Base-by-base conservation (phyloP, 2,888 invertebrate species). In the Athalia rosae region DNA sequence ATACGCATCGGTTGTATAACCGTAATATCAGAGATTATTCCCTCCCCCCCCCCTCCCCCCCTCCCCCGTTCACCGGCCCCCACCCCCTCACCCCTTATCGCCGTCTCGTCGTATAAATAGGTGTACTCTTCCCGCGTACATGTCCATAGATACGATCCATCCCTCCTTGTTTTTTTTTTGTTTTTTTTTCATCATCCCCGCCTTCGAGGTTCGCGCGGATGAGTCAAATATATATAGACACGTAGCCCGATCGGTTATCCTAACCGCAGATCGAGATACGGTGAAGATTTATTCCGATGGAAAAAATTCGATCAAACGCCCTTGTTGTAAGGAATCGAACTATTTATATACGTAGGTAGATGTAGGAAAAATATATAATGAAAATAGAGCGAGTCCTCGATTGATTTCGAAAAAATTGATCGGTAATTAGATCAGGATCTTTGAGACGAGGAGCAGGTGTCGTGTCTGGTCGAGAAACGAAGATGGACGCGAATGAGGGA, bases 1-100 rank as follows among this genome's bases (percentile, higher is more conserved):
- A 71, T 71, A 71, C 71, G 71, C 71, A 71, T 71, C 71, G 71
- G 71, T 71, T 71, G 71, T 71, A 71, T 71, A 71, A 71, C 71
- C 71, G 71, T 71, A 71, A 71, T 71, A 71, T 71, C 71, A 71
- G 71, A 71, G 71, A 71, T 71, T 71, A 71, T 71, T 71, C 50
- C 71, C 58, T 71, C 71, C 71, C 45, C 8, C 56, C 13, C 8
- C 43, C 11, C 6, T 15, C 43, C 63, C n/a, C 15, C 47, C 13
- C 3, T n/a, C 9, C 53, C 67, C n/a, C 28, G n/a, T n/a, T n/a
- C n/a, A n/a, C n/a, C n/a, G n/a, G n/a, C n/a, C n/a, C 28, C 28
- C 2, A 28, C 28, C 28, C 28, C 28, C 28, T 2, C n/a, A n/a
- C 28, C 28, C 28, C 28, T 28, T 28, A 28, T 28, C 28, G 28